Percentiles rank a stretch among this genome's conserved stretches.
These are phyloP conservation scores for Hypocryptadius cinnamomeus DNA, from an alignment of 2,113 vertebrate genomes.

Conservation along the genomic window DNA sequence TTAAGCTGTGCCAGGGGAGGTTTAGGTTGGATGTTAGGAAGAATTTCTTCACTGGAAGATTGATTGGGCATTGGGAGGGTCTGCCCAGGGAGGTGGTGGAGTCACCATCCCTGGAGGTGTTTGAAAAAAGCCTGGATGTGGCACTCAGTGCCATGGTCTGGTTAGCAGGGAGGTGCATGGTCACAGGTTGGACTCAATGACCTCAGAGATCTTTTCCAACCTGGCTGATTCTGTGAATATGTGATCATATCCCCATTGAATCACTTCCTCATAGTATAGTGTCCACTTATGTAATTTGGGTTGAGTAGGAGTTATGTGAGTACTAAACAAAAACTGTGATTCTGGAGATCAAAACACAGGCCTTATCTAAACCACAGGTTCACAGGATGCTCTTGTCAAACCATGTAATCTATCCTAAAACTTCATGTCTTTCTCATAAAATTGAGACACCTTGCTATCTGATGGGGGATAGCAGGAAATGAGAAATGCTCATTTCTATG, in stretches of 20 bases:
- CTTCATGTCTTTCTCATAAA: neutral
- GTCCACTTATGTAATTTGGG: neutral
- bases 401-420: constrained; percentile 3
- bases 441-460: constrained; percentile 11
- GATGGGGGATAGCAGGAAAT: neutral
- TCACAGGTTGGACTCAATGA: neutral
- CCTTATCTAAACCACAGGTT: neutral
- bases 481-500: constrained; percentile 18
- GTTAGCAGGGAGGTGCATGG: neutral
- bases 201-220: neutral
- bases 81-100: no score
- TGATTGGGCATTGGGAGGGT: neutral
- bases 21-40: neutral
- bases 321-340: neutral
- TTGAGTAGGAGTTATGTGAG: neutral
- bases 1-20: neutral
- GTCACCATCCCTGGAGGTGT: neutral
- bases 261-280: accelerated
- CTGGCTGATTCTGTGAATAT: no score
- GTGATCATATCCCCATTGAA: neutral
- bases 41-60: neutral
- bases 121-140: neutral
- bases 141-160: no score
- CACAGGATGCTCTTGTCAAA: neutral
- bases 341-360: neutral